phyloP scores from a whole-genome alignment of 92 coral and sea anemone genomes.

The Siderastrea radians region DNA sequence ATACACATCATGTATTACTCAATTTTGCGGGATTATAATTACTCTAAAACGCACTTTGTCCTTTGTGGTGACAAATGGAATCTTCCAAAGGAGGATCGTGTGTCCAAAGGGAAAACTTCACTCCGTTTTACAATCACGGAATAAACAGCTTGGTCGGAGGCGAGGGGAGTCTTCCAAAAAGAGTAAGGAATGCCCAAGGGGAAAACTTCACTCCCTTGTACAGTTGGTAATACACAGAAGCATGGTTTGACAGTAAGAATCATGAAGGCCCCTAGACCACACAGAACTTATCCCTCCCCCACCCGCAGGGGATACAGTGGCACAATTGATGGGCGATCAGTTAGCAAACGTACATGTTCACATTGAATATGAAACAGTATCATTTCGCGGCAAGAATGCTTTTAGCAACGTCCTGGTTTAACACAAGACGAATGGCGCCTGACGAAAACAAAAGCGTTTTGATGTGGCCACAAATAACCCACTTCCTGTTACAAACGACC shows the following conservation, averaged over 20 bases:
- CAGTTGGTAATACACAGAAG: background rate
- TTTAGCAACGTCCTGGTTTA: background rate
- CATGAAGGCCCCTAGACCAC: no score
- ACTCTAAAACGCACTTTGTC: no score
- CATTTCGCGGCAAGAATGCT: background rate
- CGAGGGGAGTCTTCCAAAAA: no score
- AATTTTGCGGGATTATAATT: no score
- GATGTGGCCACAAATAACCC: slow-evolving; percentile 11
- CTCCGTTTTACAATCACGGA: no score
- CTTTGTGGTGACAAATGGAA: no score
- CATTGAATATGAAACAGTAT: background rate
- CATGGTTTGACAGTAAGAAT: no score
- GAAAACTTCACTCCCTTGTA: background rate
- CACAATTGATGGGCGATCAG: background rate
- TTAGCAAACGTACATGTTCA: background rate
- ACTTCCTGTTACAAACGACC: slow-evolving; percentile 40
- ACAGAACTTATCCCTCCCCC: background rate
- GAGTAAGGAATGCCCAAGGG: no score
- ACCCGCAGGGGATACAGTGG: background rate
- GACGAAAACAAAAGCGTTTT: background rate
- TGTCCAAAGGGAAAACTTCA: no score
- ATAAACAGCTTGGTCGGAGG: no score
- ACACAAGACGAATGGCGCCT: slow-evolving; percentile 4
- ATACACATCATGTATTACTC: no score
- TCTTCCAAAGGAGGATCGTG: no score